Percentiles rank a stretch among this genome's conserved stretches.
phyloP scores from a whole-genome alignment of 2,797 vertebrate species.

The Cichlasoma orientale region DNA sequence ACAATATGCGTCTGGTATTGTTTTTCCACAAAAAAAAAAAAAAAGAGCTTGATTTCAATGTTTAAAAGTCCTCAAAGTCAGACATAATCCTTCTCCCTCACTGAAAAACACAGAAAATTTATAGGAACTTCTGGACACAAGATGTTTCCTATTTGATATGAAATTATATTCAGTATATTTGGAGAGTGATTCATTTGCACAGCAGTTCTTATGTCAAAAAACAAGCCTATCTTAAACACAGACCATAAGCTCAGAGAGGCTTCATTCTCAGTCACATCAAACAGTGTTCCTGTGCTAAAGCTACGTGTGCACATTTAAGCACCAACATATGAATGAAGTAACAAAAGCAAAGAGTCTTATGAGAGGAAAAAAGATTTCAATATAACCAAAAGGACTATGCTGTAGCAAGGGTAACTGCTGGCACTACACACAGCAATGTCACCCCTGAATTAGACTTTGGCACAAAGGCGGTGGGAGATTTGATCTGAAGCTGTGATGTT shows the following conservation, averaged over 20 bases:
- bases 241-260: not conserved
- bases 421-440: not conserved
- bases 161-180: not conserved
- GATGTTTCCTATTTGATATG: not conserved
- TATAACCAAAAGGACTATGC: not conserved
- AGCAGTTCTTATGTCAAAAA: not conserved
- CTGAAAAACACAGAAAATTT: not conserved
- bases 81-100: not conserved
- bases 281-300: not conserved
- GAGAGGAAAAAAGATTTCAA: not conserved
- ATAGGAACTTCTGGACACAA: not conserved
- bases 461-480: slow-evolving; percentile 30
- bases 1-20: not conserved
- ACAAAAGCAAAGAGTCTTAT: not conserved
- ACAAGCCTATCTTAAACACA: not conserved
- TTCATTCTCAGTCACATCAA: not conserved
- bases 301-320: not conserved
- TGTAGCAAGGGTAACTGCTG: not conserved
- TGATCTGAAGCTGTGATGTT: slow-evolving; percentile 18
- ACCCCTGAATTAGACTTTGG: slow-evolving; percentile 21
- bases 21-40: not conserved
- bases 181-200: not conserved
- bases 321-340: not conserved
- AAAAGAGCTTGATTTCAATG: not conserved
- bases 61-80: not conserved